Evolutionary conservation across 1,140 invertebrate species (phyloP).

Genomic region (Rhynchophorus ferrugineus): DNA sequence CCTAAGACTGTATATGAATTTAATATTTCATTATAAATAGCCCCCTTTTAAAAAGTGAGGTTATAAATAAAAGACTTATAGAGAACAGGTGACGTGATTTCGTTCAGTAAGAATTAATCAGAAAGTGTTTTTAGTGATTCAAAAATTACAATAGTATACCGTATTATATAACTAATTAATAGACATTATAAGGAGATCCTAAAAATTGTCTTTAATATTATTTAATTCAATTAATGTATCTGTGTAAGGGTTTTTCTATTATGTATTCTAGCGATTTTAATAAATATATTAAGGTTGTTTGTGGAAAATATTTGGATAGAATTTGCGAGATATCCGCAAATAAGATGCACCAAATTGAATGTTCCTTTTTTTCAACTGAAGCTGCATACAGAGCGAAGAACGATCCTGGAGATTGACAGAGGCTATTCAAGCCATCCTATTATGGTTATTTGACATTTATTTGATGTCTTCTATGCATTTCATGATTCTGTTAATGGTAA

Average conservation of each 20-base stretch:
- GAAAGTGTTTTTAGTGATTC: slow-evolving; percentile 4
- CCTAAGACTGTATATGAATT: slow-evolving; percentile 29
- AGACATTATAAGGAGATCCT: slow-evolving; percentile 3
- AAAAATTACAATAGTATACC: neutral
- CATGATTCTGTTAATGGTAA: slow-evolving; percentile 25
- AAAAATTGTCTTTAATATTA: slow-evolving; percentile 5
- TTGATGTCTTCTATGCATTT: slow-evolving; percentile 30
- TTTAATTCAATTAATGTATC: slow-evolving; percentile 21
- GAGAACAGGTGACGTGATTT: slow-evolving; percentile 21
- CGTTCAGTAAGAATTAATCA: slow-evolving; percentile 1
- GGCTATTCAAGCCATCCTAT: slow-evolving; percentile 15
- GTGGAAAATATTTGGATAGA: slow-evolving; percentile 31
- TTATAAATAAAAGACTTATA: slow-evolving; percentile 23
- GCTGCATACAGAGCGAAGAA: slow-evolving; percentile 38
- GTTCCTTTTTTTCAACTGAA: slow-evolving; percentile 30
- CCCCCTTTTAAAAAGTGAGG: slow-evolving; percentile 26
- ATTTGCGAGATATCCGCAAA: slow-evolving; percentile 33
- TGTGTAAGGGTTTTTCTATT: slow-evolving; percentile 27
- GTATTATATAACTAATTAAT: neutral
- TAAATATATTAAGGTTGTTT: slow-evolving; percentile 28
- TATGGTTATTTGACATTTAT: slow-evolving; percentile 35
- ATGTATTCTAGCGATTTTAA: slow-evolving; percentile 34
- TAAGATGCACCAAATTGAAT: slow-evolving; percentile 36
- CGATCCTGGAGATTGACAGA: slow-evolving; percentile 40
- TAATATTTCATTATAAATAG: slow-evolving; percentile 24